Conservation (phyloP, 2,113 vertebrate genomes). For the Hylia prasina region DNA sequence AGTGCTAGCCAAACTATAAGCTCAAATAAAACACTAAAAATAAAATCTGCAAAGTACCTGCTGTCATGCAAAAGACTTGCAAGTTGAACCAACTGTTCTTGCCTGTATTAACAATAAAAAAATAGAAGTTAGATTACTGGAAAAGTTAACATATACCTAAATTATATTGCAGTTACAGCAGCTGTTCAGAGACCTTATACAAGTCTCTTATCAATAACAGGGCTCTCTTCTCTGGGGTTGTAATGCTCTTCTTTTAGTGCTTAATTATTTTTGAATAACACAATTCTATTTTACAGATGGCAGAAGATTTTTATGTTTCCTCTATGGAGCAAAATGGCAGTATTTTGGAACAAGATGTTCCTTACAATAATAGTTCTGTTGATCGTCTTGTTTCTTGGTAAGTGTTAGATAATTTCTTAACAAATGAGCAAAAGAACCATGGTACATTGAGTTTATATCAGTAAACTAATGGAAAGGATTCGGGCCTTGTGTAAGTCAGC, state of each 20-base stretch:
- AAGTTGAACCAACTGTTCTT: background rate
- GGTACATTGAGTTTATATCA: background rate
- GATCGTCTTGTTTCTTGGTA: conserved; percentile 91
- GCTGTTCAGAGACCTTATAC: background rate
- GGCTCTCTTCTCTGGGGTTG: background rate
- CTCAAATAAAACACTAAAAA: background rate
- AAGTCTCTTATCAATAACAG: background rate
- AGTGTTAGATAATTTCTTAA: conserved; percentile 54
- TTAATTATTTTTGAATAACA: conserved; percentile 21
- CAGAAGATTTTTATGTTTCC: conserved; percentile 83
- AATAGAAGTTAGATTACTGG: background rate
- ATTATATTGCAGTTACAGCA: background rate
- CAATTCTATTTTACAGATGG: conserved; percentile 81
- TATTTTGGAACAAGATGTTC: conserved; percentile 91
- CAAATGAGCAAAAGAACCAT: background rate
- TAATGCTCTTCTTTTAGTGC: background rate
- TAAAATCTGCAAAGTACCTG: background rate
- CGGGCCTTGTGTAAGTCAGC: background rate
- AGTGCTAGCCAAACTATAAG: background rate
- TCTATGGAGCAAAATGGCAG: conserved; percentile 85
- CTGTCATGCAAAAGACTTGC: background rate
- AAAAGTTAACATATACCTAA: background rate
- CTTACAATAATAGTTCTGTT: conserved; percentile 91
- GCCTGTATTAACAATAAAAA: background rate
- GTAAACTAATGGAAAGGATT: background rate